Evolutionary conservation across 2,888 invertebrate species (phyloP).

Genomic region (Nesidiocoris tenuis): DNA sequence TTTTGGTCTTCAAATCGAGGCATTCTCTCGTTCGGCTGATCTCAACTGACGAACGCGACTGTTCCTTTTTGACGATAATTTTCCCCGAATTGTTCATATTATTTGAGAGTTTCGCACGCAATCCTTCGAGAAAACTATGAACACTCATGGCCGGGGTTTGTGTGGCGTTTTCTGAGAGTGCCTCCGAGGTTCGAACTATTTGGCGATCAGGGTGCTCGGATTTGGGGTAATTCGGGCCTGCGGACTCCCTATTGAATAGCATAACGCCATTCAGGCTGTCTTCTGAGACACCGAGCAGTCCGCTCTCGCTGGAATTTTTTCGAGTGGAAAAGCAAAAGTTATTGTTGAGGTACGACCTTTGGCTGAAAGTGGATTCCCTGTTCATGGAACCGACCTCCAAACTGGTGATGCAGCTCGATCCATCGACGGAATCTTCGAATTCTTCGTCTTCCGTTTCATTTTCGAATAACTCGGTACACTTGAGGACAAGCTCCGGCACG

Average conservation of each 20-base stretch:
- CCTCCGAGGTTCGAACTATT: too few species aligned
- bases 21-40: too few species aligned
- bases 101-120: background rate
- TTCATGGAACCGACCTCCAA: too few species aligned
- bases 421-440: background rate
- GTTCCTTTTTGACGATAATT: too few species aligned
- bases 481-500: constrained; percentile 11
- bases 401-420: background rate
- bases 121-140: background rate
- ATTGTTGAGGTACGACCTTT: constrained; percentile 1
- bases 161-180: background rate
- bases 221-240: background rate
- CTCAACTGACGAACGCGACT: too few species aligned
- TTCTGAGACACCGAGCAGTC: constrained; percentile 12
- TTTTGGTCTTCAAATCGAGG: too few species aligned
- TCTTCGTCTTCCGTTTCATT: background rate
- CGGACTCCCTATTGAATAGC: background rate
- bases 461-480: constrained; percentile 21
- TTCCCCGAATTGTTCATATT: too few species aligned
- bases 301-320: background rate
- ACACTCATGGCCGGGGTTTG: background rate
- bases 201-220: too few species aligned
- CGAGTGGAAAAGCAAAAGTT: constrained; percentile 1
- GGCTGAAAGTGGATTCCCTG: too few species aligned
- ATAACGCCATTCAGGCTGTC: background rate